phyloP scores from a whole-genome alignment of 2,113 vertebrate species.

The Lamprotornis superbus region DNA sequence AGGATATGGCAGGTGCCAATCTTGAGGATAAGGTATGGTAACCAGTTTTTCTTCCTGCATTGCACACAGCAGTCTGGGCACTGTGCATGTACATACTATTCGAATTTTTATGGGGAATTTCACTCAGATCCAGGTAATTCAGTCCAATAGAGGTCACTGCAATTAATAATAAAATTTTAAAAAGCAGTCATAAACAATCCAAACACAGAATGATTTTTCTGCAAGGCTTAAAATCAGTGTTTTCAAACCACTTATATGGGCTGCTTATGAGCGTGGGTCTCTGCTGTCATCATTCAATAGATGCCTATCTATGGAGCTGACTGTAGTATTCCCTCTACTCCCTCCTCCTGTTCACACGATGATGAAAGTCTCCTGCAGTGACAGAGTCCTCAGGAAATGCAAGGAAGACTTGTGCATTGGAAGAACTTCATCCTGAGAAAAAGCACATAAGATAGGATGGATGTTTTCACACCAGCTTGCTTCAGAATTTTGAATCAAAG shows the following conservation, averaged over 20 bases:
- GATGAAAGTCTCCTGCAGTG: not conserved
- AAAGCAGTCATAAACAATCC: not conserved
- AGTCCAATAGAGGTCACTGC: not conserved
- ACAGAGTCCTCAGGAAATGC: not conserved
- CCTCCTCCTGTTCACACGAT: not conserved
- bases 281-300: not conserved
- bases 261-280: not conserved
- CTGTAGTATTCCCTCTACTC: not conserved
- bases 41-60: not conserved
- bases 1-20: conserved; percentile 18
- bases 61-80: not conserved
- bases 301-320: not conserved
- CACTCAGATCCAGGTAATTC: not conserved
- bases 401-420: not conserved
- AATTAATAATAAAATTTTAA: not conserved
- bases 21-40: conserved; percentile 72
- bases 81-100: not conserved
- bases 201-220: not conserved
- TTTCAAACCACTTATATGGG: not conserved
- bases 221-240: not conserved
- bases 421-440: not conserved
- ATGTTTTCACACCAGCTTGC: not conserved
- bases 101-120: not conserved
- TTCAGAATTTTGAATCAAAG: not conserved
- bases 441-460: not conserved